Percentiles rank a stretch among this genome's conserved stretches.
These are phyloP conservation scores for Mustelus asterias DNA, from an alignment of 2,113 vertebrate genomes.

Conservation along the genomic window DNA sequence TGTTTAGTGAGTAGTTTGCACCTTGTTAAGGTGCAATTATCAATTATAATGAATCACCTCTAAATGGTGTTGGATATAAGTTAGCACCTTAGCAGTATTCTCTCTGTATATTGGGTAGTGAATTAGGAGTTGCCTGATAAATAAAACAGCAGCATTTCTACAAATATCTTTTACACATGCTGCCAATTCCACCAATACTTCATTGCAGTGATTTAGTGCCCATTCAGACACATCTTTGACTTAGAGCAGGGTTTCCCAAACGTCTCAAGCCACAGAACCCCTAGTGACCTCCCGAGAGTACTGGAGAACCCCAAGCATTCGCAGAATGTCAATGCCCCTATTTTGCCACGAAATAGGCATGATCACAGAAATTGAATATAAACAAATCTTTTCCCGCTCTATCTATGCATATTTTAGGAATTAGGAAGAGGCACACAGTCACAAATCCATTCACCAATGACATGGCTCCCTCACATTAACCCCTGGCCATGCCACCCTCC, in stretches of 20 bases:
- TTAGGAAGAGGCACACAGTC: too few relatives aligned
- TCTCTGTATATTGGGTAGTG: not conserved
- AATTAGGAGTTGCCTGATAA: not conserved
- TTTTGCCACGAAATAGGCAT: too few relatives aligned
- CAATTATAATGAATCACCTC: conserved; percentile 23
- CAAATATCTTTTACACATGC: not conserved
- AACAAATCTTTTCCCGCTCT: too few relatives aligned
- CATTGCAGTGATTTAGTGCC: not conserved
- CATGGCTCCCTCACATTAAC: too few relatives aligned
- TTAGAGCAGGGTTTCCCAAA: not conserved
- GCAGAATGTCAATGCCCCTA: too few relatives aligned
- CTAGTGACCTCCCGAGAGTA: too few relatives aligned
- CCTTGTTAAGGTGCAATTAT: not conserved
- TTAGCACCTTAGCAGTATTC: conserved; percentile 7
- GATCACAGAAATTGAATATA: too few relatives aligned
- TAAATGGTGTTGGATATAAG: not conserved
- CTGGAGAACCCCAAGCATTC: too few relatives aligned
- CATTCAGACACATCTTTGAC: not conserved
- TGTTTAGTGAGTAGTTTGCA: conserved; percentile 18
- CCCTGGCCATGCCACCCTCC: too few relatives aligned
- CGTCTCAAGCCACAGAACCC: too few relatives aligned
- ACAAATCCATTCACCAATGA: too few relatives aligned
- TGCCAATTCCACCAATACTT: not conserved
- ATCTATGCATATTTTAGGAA: too few relatives aligned
- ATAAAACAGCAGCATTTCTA: not conserved